phyloP scores from a whole-genome alignment of 2,888 invertebrate genomes.

The Polietes domitor region DNA sequence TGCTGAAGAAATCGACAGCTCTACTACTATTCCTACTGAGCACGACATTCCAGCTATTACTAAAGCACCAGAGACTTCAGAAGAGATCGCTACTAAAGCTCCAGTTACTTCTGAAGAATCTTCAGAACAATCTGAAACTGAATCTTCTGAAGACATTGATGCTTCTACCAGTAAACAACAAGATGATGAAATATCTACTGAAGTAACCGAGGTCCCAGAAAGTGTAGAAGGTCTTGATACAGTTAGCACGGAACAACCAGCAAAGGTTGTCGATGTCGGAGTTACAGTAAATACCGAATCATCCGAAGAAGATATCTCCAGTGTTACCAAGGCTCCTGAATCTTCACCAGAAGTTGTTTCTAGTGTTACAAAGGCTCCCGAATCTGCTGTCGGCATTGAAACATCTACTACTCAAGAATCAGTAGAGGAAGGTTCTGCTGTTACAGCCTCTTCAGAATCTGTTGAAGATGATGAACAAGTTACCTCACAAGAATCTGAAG shows the following conservation, averaged over 20 bases:
- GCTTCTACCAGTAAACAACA: neutral
- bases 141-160: neutral
- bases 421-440: neutral
- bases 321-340: constrained; percentile 35
- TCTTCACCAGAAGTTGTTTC: constrained; percentile 21
- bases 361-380: constrained; percentile 3
- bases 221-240: neutral
- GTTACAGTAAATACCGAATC: constrained; percentile 11
- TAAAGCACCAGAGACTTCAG: neutral
- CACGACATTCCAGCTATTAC: neutral
- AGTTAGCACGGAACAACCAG: constrained; percentile 14
- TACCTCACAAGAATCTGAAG: neutral
- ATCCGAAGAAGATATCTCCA: neutral
- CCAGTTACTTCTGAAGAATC: neutral
- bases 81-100: neutral
- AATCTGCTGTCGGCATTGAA: constrained; percentile 21
- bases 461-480: constrained; percentile 18
- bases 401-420: neutral
- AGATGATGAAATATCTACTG: neutral
- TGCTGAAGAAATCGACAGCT: neutral
- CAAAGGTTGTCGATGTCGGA: neutral
- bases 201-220: constrained; percentile 10
- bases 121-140: neutral
- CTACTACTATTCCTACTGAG: neutral
- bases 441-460: constrained; percentile 8